phyloP scores from a whole-genome alignment of 2,113 vertebrate genomes.

The Mormoops blainvillei region DNA sequence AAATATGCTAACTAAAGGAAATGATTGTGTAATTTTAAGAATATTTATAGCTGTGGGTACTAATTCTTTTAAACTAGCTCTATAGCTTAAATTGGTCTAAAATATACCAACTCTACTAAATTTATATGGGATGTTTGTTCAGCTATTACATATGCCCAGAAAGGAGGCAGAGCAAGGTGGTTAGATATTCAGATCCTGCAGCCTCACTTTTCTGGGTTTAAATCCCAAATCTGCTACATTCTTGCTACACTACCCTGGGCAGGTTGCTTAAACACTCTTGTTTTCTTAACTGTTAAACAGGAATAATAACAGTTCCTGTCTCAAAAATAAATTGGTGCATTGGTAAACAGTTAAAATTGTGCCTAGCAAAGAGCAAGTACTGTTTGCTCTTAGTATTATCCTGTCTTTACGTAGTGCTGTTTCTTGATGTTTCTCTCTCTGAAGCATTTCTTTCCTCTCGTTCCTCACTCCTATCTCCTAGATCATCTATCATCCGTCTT shows the following conservation, averaged over 20 bases:
- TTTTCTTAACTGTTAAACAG: background rate
- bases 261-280: background rate
- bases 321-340: background rate
- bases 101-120: slow-evolving; percentile 19
- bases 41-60: slow-evolving; percentile 42
- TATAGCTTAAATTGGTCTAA: slow-evolving; percentile 41
- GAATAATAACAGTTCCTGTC: background rate
- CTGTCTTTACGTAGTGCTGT: background rate
- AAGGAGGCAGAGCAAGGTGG: background rate
- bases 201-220: background rate
- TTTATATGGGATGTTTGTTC: background rate
- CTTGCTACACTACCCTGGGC: background rate
- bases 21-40: slow-evolving; percentile 41
- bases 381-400: background rate
- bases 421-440: background rate
- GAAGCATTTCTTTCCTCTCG: background rate
- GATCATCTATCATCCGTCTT: background rate
- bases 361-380: background rate
- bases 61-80: slow-evolving; percentile 43
- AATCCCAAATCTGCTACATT: background rate
- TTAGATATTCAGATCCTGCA: background rate
- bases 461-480: background rate
- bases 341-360: background rate
- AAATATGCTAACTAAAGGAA: slow-evolving; percentile 39
- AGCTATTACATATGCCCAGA: background rate